A percentile compares a stretch with the other conserved stretches of the same genome.
Conservation (phyloP, 2,113 vertebrate species). For the Phylloscopus trochiloides region DNA sequence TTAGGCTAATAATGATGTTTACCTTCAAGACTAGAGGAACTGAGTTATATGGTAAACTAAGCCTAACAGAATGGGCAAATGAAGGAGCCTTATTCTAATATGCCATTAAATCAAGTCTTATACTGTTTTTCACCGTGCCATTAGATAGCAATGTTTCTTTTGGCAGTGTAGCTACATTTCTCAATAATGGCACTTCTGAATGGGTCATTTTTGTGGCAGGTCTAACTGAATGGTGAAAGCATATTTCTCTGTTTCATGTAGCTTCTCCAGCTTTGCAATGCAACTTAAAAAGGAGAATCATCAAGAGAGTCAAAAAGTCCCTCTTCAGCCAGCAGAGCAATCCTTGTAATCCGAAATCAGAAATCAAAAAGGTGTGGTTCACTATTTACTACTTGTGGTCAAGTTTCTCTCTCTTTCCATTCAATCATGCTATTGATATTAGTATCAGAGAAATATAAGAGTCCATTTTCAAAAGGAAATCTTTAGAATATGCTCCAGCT, state of each 20-base stretch:
- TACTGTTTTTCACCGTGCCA: neutral
- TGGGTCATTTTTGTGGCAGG: neutral
- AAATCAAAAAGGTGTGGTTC: constrained; percentile 83
- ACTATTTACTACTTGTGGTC: neutral
- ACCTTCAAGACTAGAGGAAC: neutral
- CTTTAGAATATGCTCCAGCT: neutral
- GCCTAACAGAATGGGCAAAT: neutral
- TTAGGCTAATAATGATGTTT: neutral
- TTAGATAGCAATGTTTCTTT: neutral
- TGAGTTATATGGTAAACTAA: neutral
- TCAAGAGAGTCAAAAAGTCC: constrained; percentile 88
- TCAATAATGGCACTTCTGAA: neutral
- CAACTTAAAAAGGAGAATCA: constrained; percentile 77
- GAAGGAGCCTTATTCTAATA: neutral
- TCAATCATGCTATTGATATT: neutral
- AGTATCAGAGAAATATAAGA: neutral
- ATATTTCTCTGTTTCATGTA: constrained; percentile 44
- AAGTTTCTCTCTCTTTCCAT: neutral
- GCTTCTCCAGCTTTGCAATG: constrained; percentile 83
- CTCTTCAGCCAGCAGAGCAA: constrained; percentile 85
- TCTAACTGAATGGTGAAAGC: neutral
- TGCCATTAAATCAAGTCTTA: neutral
- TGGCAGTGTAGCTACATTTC: neutral
- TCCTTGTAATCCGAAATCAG: constrained; percentile 83
- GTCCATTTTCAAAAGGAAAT: neutral